Evolutionary conservation across 2,113 vertebrate genomes (phyloP), one percentile per base, ranked within the genome.

Genomic region (Scortum barcoo): DNA sequence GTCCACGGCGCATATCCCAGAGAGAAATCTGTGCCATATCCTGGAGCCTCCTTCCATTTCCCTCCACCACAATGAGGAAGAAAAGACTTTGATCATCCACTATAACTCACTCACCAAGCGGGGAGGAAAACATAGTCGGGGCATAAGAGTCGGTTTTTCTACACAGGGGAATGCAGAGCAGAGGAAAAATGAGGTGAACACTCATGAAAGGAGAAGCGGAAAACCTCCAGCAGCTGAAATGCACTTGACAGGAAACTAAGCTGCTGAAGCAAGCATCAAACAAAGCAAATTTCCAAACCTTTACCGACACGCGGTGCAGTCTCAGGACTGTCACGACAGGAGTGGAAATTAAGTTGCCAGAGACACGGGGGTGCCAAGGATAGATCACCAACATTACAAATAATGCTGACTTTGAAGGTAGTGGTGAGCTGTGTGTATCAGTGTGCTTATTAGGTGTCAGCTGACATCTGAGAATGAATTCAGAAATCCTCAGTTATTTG

Each of bases 21-120:
- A 79, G 80, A 89, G 84, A 84, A 81, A 81, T 83, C 38, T 58
- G 73, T 76, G 77, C 69, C 84, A 86, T 80, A 73, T 86, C 89
- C 80, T 75, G 50, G 51, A 78, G 84, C 84, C 76, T 53, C 63
- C 66, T 78, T 78, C 78, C 85, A 38, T 77, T 88, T 76, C 57
- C 54, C 60, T 83, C 72, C 80, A 78, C 72, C 88, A 86, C 78
- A 57, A 84, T 71, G 58, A 76, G 69, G 69, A 65, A 80, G 84
- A 75, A 75, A 81, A 81, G 60, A 70, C 88, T 95, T 94, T 94
- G 92, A 93, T 94, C 89, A 75, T 74, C 54, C 14, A 24, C 76
- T 74, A 73, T 36, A 73, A 86, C 86, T 86, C 63, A 75, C 78
- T 86, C 85, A 73, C 54, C 62, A 67, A 42, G 72, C 76, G 84